Evolutionary conservation across 1,140 invertebrate species (phyloP).

Genomic region (Protaetia brevitarsis): DNA sequence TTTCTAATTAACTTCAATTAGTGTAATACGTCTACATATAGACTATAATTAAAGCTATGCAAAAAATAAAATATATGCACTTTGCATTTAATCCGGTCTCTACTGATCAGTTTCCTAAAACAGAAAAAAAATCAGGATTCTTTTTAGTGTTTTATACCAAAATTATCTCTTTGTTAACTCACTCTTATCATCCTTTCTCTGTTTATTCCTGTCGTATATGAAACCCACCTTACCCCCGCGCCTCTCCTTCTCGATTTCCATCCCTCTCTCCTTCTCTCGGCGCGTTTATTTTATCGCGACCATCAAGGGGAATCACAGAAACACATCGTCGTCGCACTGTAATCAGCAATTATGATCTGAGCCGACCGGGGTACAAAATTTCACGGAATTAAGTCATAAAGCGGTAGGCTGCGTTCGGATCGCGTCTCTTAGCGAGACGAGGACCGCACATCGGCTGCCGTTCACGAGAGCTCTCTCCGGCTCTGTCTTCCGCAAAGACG

Average conservation of each 20-base stretch:
- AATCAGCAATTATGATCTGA: slow-evolving; percentile 18
- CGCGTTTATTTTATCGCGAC: slow-evolving; percentile 8
- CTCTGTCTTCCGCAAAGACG: neutral
- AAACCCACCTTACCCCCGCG: too few relatives aligned
- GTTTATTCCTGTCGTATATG: too few relatives aligned
- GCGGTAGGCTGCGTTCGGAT: slow-evolving; percentile 2
- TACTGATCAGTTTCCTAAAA: too few relatives aligned
- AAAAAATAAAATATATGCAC: too few relatives aligned
- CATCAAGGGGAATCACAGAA: slow-evolving; percentile 13
- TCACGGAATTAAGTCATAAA: slow-evolving; percentile 15
- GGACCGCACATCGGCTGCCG: neutral
- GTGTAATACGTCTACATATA: too few relatives aligned
- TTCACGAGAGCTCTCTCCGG: neutral
- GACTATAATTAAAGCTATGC: too few relatives aligned
- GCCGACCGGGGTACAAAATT: neutral
- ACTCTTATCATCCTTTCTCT: too few relatives aligned
- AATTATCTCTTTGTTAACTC: too few relatives aligned
- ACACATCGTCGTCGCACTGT: neutral
- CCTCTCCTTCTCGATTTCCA: neutral
- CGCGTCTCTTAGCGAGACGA: neutral
- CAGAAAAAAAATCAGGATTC: too few relatives aligned
- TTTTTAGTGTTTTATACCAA: too few relatives aligned
- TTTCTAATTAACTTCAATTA: too few relatives aligned
- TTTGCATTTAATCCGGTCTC: too few relatives aligned
- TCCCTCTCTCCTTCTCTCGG: neutral